Base-by-base conservation (phyloP, 2,797 vertebrate genomes). In the Tolypeutes matacus region DNA sequence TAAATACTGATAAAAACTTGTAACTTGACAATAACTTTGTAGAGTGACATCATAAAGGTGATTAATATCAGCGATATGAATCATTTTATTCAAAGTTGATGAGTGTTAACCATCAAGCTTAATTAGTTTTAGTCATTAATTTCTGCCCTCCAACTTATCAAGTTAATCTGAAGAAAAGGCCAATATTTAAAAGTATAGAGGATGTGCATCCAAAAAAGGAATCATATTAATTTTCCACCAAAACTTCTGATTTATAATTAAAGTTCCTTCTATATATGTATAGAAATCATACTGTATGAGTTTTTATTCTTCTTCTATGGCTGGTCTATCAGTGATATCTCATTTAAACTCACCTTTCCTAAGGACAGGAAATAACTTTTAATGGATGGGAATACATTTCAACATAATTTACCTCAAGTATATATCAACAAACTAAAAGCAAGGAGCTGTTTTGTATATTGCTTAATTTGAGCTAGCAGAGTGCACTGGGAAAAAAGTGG, bases 161-260 rank as follows among this genome's bases (percentile, higher is more conserved):
- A 92, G 42, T 73, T 93, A 92, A 56, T 80, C 86, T 10, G n/a
- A 87, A 90, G 69, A 82, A 92, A 93, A 67, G 76, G 18, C 27
- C 31, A 84, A 1, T 70, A 89, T 58, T 85, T 70, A n/a, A 92
- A 81, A 72, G 91, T 58, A 81, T 11, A 91, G 1, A 86, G 29
- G 29, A n/a, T 83, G 34, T 20, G 14, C 29, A 56, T 53, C 1
- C 18, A 7, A 73, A 69, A 91, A 42, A 75, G 14, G 9, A 75
- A 70, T 20, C 65, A 86, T 12, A 27, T 12, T 12, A 53, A 77
- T 85, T 62, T 49, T 7, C 46, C 46, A 53, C 12, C 6, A 46
- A 51, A 14, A 67, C 75, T 60, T 25, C 39, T 42, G 56, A 6
- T 75, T 93, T 67, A 90, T 31, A 76, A 51, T 23, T 86, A 42